Evolutionary conservation across 1,140 invertebrate genomes (phyloP).

Genomic region (Cotesia vestalis): DNA sequence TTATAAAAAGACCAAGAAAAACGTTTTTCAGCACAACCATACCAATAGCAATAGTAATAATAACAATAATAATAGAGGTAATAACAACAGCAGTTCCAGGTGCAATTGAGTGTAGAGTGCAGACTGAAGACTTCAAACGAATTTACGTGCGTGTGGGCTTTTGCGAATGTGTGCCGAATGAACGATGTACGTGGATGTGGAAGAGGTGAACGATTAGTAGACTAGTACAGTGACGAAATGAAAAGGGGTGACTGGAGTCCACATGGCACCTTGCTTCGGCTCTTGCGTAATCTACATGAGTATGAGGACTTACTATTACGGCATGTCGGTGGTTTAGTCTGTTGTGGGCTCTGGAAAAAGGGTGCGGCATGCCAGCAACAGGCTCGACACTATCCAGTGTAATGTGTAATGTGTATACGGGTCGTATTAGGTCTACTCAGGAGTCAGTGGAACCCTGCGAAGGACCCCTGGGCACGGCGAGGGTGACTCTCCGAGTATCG

Average conservation of each 20-base stretch:
- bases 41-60: too few species aligned
- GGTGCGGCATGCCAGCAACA: constrained; percentile 27
- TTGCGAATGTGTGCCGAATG: too few species aligned
- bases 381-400: too few species aligned
- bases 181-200: not conserved
- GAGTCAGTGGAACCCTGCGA: constrained; percentile 50
- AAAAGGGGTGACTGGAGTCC: constrained; percentile 48
- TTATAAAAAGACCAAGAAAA: too few species aligned
- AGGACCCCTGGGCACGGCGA: constrained; percentile 55
- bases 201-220: constrained; percentile 34
- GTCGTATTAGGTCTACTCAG: constrained; percentile 24
- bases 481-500: constrained; percentile 49
- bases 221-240: not conserved
- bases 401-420: too few species aligned
- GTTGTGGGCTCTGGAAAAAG: constrained; percentile 29
- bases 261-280: constrained; percentile 16
- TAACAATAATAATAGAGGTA: too few species aligned
- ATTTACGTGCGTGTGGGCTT: too few species aligned
- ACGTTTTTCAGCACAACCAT: too few species aligned
- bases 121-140: too few species aligned
- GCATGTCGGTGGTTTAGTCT: constrained; percentile 22
- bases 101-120: constrained; percentile 23
- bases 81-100: not conserved
- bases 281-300: constrained; percentile 25
- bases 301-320: not conserved